These are phyloP conservation scores for Muntiacus reevesi DNA, from an alignment of 2,113 vertebrate species.

Conservation along the genomic window DNA sequence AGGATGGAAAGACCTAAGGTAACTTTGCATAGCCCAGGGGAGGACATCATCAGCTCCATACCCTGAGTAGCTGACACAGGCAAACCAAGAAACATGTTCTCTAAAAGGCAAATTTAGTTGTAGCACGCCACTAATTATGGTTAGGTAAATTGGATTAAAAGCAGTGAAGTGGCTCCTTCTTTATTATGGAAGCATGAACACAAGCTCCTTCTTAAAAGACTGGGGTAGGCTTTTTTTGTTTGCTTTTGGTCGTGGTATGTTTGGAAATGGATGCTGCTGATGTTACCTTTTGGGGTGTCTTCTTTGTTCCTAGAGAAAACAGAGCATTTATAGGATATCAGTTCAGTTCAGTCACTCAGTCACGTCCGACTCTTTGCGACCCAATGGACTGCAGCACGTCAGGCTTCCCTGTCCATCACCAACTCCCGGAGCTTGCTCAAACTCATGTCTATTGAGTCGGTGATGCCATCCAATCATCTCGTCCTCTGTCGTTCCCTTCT, in stretches of 20 bases:
- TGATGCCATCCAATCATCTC: background rate
- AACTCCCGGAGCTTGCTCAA: background rate
- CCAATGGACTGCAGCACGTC: background rate
- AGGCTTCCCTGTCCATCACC: background rate
- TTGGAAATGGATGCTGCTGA: background rate
- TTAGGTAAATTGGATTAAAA: background rate
- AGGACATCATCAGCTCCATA: background rate
- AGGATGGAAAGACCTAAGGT: background rate
- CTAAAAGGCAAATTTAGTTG: background rate
- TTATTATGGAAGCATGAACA: background rate
- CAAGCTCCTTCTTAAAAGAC: too few relatives aligned
- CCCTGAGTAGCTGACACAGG: background rate
- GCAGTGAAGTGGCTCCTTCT: background rate
- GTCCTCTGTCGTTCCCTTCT: background rate
- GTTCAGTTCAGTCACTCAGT: background rate
- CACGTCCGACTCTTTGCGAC: background rate
- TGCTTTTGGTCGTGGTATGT: too few relatives aligned
- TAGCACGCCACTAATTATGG: background rate
- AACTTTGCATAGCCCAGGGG: background rate
- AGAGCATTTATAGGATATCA: background rate
- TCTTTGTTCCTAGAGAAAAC: background rate
- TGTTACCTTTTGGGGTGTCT: background rate
- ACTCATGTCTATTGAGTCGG: background rate
- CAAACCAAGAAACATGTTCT: background rate
- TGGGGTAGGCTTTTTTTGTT: too few relatives aligned